Conservation (phyloP, 2,888 invertebrate genomes). For the Tuta absoluta region DNA sequence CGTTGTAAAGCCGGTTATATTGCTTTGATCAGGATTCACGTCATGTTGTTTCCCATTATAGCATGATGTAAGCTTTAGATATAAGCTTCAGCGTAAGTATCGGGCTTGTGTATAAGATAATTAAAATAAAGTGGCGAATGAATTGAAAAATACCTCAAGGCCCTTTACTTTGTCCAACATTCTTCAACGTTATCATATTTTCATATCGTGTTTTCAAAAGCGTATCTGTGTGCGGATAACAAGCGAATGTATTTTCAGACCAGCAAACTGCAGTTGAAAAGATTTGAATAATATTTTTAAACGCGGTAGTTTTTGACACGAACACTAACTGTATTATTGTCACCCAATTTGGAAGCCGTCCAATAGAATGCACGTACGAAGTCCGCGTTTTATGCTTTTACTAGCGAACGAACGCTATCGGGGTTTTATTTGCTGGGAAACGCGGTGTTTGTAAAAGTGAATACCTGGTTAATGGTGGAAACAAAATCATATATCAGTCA, state of each 20-base stretch:
- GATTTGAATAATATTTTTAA: conserved; percentile 28
- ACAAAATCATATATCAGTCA: conserved; percentile 1
- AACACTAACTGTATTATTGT: conserved; percentile 58
- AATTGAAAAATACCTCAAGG: not conserved
- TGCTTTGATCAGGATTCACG: conserved; percentile 7
- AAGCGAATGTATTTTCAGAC: not conserved
- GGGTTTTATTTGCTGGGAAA: conserved; percentile 15
- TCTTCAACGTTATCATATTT: not conserved
- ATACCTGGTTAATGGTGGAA: not conserved
- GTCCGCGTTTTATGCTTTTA: conserved; percentile 26
- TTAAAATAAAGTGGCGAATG: not conserved
- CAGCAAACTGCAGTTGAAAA: conserved; percentile 11
- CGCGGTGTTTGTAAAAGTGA: conserved; percentile 21
- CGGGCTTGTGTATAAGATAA: not conserved
- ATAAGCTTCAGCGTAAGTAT: not conserved
- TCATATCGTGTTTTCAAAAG: not conserved
- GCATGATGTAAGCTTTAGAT: not conserved
- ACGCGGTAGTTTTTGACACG: conserved; percentile 51
- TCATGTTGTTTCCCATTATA: not conserved
- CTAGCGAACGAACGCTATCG: conserved; percentile 16
- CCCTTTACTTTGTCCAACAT: not conserved
- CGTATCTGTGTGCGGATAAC: not conserved
- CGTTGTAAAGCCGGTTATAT: not conserved
- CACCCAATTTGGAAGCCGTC: conserved; percentile 57
- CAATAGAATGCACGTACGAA: conserved; percentile 41